Evolutionary conservation across 2,888 invertebrate species (phyloP), one percentile per base, ranked within the genome.

Genomic region (Arctia plantaginis): DNA sequence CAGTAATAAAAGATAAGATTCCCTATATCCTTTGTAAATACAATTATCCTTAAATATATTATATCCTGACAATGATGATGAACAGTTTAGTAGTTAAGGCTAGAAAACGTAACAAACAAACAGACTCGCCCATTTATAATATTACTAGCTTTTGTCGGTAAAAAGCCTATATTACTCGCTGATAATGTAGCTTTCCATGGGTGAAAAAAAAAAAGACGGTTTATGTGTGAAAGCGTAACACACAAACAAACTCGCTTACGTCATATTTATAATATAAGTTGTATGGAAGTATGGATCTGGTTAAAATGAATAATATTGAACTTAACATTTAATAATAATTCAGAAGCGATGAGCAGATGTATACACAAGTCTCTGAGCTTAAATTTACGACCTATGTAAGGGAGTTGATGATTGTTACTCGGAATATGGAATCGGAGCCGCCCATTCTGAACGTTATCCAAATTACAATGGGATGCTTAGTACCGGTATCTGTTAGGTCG

Each of bases 241-340:
- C 3, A 35, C 35, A 35, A 35, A 35, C 35, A 35, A 4, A 35
- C 35, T 35, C 35, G 6, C 6, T 35, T 35, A 4, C 35, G 35
- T 6, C n/a, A n/a, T n/a, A n/a, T n/a, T n/a, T n/a, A n/a, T n/a
- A n/a, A n/a, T n/a, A n/a, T n/a, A n/a, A n/a, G n/a, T n/a, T n/a
- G n/a, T n/a, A n/a, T n/a, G n/a, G n/a, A n/a, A n/a, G n/a, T n/a
- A n/a, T 39, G 39, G 0, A 51, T 51, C 3, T 27, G n/a, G 10
- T n/a, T 55, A n/a, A 33, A n/a, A 68, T 47, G 51, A 35, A n/a
- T 35, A 35, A 65, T 39, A 30, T 44, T 69, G 35, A n/a, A 69
- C 20, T 68, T 68, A 51, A 67, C 1, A 67, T 47, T 69, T 55
- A 55, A 68, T 35, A 47, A 23, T 68, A 51, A 35, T 51, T 33